Conservation (phyloP, 2,888 invertebrate genomes). For the Tipula vernalis region DNA sequence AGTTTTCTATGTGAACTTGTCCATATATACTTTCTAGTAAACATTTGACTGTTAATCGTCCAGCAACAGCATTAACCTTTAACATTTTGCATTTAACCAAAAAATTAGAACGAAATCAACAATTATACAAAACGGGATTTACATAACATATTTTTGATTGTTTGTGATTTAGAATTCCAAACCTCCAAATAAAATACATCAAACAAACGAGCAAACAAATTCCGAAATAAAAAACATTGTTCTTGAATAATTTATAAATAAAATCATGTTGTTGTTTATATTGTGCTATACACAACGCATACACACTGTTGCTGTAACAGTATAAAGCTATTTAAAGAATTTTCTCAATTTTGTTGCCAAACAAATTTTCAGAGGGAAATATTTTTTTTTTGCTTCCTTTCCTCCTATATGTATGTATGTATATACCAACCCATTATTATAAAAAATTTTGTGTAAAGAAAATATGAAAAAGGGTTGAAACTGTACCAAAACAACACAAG, state of each 20-base stretch:
- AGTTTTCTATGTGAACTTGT: too few relatives aligned
- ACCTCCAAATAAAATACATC: neutral
- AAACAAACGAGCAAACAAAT: neutral
- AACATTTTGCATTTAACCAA: neutral
- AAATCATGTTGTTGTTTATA: neutral
- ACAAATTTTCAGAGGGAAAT: neutral
- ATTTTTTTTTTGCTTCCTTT: neutral
- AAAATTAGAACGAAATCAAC: neutral
- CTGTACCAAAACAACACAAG: neutral
- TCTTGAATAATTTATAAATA: neutral
- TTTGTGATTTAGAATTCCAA: neutral
- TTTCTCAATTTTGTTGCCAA: neutral
- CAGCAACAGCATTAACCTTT: neutral
- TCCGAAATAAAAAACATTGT: neutral
- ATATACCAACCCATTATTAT: neutral
- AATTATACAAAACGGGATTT: neutral
- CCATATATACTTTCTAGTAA: too few relatives aligned
- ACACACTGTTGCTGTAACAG: neutral
- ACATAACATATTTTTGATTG: neutral
- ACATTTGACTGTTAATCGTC: too few relatives aligned
- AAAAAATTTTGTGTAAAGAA: neutral
- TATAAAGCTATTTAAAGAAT: neutral
- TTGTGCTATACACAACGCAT: neutral
- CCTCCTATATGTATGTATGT: neutral
- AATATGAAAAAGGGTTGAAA: neutral